Evolutionary conservation across 2,113 vertebrate genomes (phyloP).

Genomic region (Canis aureus): DNA sequence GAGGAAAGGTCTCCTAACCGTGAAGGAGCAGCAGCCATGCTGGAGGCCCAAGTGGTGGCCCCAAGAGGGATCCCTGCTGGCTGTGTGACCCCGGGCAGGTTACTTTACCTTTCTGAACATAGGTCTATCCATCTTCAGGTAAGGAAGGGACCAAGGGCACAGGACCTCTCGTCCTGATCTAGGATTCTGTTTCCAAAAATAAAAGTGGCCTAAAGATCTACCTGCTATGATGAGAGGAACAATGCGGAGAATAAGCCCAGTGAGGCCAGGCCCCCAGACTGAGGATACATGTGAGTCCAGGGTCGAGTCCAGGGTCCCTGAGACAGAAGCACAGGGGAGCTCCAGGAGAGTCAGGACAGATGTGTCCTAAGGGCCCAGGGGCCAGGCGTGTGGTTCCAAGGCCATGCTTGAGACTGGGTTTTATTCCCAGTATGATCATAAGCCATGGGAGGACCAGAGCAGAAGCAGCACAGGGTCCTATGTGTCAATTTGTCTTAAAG

Average conservation of each 20-base stretch:
- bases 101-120: background rate
- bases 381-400: accelerated
- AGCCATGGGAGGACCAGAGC: background rate
- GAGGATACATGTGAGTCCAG: accelerated
- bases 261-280: background rate
- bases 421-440: background rate
- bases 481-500: accelerated
- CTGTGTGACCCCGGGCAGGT: background rate
- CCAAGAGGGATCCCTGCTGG: background rate
- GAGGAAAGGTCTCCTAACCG: constrained; percentile 66
- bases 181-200: background rate
- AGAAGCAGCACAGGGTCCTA: accelerated
- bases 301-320: no score
- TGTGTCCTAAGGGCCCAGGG: background rate
- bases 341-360: background rate
- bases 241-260: background rate
- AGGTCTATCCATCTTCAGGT: background rate
- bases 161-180: background rate
- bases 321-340: background rate
- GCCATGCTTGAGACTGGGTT: accelerated
- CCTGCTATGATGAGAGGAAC: background rate
- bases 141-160: background rate
- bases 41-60: background rate
- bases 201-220: background rate
- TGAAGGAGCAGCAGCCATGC: background rate